A percentile compares a stretch with the other conserved stretches of the same genome.
These are phyloP conservation scores for Alitta virens DNA, from an alignment of 2,888 invertebrate genomes.

Conservation along the genomic window DNA sequence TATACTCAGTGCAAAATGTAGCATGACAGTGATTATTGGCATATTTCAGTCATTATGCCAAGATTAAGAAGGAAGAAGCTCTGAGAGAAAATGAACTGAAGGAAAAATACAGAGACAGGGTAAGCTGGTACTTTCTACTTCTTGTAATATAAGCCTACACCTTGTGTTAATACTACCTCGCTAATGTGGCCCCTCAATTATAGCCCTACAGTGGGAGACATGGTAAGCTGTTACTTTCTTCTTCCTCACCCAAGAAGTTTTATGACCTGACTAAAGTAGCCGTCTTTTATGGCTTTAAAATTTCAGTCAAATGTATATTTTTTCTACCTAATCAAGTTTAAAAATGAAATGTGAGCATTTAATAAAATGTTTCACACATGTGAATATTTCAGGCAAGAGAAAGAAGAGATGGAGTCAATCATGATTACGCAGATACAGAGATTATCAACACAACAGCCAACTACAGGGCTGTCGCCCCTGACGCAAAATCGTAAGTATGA, in stretches of 20 bases:
- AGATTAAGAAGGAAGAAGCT: constrained; percentile 89
- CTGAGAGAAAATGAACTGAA: constrained; percentile 90
- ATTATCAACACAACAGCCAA: constrained; percentile 79
- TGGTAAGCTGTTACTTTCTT: too few species aligned
- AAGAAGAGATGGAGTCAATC: constrained; percentile 76
- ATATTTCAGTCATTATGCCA: constrained; percentile 69
- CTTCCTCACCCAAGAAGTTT: too few species aligned
- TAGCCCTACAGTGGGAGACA: too few species aligned
- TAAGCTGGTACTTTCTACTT: constrained; percentile 24
- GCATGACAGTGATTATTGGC: too few species aligned
- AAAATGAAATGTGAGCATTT: too few species aligned
- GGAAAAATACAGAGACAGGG: constrained; percentile 71
- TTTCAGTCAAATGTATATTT: too few species aligned
- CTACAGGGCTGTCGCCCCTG: constrained; percentile 93
- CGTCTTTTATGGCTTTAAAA: too few species aligned
- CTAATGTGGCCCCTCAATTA: too few species aligned
- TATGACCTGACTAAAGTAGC: too few species aligned
- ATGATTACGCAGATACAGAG: constrained; percentile 74
- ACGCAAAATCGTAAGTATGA: constrained; percentile 77
- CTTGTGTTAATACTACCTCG: too few species aligned
- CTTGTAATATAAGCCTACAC: background rate
- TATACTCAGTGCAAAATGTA: background rate
- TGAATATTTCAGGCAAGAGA: constrained; percentile 76
- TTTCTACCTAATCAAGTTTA: too few species aligned
- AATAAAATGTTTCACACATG: too few species aligned